A percentile compares a stretch with the other conserved stretches of the same genome.
These are phyloP conservation scores for Peromyscus attwateri DNA, from an alignment of 2,797 vertebrate genomes.

Conservation along the genomic window DNA sequence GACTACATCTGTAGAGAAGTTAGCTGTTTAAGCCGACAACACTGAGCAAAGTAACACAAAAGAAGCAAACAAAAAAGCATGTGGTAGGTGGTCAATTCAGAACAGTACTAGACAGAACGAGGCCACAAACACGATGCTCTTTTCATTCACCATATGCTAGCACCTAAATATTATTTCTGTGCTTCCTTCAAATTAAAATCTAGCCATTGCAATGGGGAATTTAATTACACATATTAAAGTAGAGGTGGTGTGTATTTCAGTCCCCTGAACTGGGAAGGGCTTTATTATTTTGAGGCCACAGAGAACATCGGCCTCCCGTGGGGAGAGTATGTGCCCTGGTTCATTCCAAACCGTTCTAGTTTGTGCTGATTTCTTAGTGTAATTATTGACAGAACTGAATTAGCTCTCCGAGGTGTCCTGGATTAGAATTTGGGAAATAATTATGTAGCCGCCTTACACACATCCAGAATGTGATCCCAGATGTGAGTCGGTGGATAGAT, in stretches of 20 bases:
- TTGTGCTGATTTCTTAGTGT: neutral
- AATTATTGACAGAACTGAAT: neutral
- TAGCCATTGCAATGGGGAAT: neutral
- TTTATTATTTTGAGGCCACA: conserved; percentile 54
- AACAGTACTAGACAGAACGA: neutral
- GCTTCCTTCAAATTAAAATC: neutral
- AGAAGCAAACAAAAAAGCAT: neutral
- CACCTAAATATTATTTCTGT: conserved; percentile 27
- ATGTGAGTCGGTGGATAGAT: neutral
- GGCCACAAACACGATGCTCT: neutral
- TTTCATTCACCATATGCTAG: neutral
- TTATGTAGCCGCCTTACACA: neutral
- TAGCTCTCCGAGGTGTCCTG: neutral
- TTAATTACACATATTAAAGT: conserved; percentile 16
- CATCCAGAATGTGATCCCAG: neutral
- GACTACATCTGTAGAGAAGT: neutral
- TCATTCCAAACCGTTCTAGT: neutral
- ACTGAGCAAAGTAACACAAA: neutral
- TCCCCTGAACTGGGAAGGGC: conserved; percentile 43
- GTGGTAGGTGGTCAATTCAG: neutral
- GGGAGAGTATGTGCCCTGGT: neutral
- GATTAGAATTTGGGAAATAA: neutral
- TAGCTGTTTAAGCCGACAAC: neutral
- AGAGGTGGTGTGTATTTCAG: conserved; percentile 14
- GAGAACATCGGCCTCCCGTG: neutral